Base-by-base conservation (phyloP, 2,888 invertebrate species). In the Apamea epomidion region DNA sequence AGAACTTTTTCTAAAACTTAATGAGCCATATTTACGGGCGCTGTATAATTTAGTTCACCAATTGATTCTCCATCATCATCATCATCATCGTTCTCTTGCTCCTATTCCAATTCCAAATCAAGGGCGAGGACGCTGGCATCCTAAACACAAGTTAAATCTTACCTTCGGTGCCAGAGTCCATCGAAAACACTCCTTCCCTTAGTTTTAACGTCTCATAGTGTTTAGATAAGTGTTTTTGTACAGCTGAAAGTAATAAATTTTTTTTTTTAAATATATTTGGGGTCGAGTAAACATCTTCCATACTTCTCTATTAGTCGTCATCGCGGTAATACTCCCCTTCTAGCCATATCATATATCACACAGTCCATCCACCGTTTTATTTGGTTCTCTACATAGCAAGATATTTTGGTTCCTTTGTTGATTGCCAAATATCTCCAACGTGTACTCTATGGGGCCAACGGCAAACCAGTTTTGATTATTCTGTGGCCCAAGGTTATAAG, bases 401-500 rank as follows among this genome's bases (percentile, higher is more conserved):
- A 2, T 0, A 62, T 25, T 65, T 32, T 64, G 68, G 60, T 76
- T 0, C 29, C 37, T 16, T 29, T 14, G 18, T 62, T 37, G 1
- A 54, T 82, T 82, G 78, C 84, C 74, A 79, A 87, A 87, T 69
- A n/a, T 71, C 67, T 67, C 80, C 67, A 10, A 37, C 21, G 10
- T 42, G 60, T 54, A 68, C 74, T 58, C 70, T 65, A 76, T 75
- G 62, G 76, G 51, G 60, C 48, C 51, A 45, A 73, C 45, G 25
- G 2, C 16, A 76, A 86, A 86, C 85, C 70, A 87, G 85, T 87
- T 86, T 74, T 84, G 82, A 60, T 65, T 71, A 21, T 73, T 73
- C 69, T 70, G 21, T 70, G 25, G 42, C 54, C 37, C 87, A 86
- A 86, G 85, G 85, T 86, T 81, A 71, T 2, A 62, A 65, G 67